Evolutionary conservation across 1,140 invertebrate genomes (phyloP), one percentile per base, ranked within the genome.

Genomic region (Limonius californicus): DNA sequence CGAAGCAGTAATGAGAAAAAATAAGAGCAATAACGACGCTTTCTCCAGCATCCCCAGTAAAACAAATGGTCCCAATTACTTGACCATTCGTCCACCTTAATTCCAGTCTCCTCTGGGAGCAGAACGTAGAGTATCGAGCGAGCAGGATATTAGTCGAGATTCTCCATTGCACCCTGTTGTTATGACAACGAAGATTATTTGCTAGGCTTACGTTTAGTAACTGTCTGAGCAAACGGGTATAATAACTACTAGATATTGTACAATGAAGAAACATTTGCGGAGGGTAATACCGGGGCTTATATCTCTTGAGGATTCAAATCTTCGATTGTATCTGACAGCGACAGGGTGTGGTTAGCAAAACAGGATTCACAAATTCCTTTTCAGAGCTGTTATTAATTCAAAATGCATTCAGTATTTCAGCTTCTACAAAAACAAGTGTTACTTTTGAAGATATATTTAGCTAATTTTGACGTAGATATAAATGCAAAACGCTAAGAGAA

Each of bases 51-150:
- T 39, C n/a, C 8, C 2, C n/a, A 14, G 35, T 39, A 55, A 57
- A 43, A 57, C 39, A 57, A 65, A 65, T 65, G 64, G 30, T 57
- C 23, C 56, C 64, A 65, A 65, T 65, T 65, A 65, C 47, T 55
- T 54, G 55, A 50, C 64, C 64, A 65, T 65, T 59, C 64, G 64
- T 65, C 57, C 56, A 62, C 64, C 61, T 65, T 65, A 65, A 65
- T 65, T 61, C 55, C 58, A 15, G 18, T 27, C 39, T 43, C 55
- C 47, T 16, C 20, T 30, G 55, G 16, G 27, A 54, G 8, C 11
- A 55, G 30, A 43, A 8, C 15, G 14, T 30, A 4, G 32, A 53
- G 30, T 30, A 56, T 35, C 20, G 59, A 42, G n/a, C 27, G 56
- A 12, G 11, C 4, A 43, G 32, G 39, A 57, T 55, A 23, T 55